phyloP scores from a whole-genome alignment of 2,797 vertebrate genomes.

The Anolis apletophallus region DNA sequence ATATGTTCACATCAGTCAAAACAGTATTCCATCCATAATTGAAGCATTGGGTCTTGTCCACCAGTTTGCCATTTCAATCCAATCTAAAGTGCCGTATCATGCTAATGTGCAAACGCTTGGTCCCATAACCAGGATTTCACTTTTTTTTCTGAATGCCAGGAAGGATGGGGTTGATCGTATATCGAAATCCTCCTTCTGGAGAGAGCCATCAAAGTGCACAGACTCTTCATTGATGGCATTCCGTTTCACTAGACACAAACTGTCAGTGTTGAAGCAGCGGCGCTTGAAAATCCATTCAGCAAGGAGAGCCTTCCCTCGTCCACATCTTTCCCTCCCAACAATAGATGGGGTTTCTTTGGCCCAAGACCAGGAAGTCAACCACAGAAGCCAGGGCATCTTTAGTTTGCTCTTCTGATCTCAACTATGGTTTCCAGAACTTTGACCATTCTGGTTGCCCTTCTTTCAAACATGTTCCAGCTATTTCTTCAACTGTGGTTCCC shows the following conservation, averaged over 20 bases:
- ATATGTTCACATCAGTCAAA: too few species aligned
- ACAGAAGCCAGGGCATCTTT: conserved; percentile 40
- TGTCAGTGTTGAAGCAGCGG: conserved; percentile 41
- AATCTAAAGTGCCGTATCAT: too few species aligned
- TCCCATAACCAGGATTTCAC: too few species aligned
- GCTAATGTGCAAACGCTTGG: too few species aligned
- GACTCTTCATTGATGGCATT: conserved; percentile 49
- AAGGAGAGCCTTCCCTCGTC: conserved; percentile 40
- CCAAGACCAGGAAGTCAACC: conserved; percentile 37
- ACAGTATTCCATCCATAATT: too few species aligned
- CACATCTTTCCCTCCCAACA: conserved; percentile 48
- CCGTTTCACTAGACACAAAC: conserved; percentile 26
- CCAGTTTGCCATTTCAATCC: too few species aligned
- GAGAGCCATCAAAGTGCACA: conserved; percentile 24
- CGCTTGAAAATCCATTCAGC: conserved; percentile 49
- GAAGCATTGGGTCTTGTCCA: too few species aligned
- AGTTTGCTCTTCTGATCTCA: conserved; percentile 13
- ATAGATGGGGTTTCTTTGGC: conserved; percentile 38
- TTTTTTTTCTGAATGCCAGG: too few species aligned
- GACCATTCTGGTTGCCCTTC: too few species aligned
- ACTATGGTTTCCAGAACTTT: not conserved
- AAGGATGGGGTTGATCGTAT: too few species aligned
- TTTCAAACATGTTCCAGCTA: too few species aligned
- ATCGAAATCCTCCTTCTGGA: conserved; percentile 23
- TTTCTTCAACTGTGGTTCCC: too few species aligned